Evolutionary conservation across 30 jellyfish, hydroid and myxozoan genomes (phyloP).

Genomic region (Hydractinia symbiolongicarpus): DNA sequence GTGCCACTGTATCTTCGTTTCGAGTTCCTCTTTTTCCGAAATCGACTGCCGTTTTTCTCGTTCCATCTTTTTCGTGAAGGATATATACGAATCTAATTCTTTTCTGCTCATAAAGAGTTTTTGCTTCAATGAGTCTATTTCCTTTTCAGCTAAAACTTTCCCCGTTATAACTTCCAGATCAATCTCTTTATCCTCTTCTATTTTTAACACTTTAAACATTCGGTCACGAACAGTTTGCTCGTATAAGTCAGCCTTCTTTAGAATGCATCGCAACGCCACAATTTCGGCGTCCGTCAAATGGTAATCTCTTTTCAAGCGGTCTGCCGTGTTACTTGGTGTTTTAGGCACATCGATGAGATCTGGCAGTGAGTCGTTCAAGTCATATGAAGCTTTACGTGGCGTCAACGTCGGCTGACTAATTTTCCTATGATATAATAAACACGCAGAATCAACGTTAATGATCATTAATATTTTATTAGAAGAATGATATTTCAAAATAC

Average conservation of each 20-base stretch:
- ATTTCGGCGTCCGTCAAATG: constrained; percentile 71
- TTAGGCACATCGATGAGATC: constrained; percentile 29
- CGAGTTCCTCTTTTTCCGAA: constrained; percentile 91
- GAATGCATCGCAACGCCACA: constrained; percentile 64
- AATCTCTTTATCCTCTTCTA: constrained; percentile 29
- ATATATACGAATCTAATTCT: constrained; percentile 93
- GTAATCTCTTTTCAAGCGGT: constrained; percentile 88
- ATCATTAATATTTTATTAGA: no score
- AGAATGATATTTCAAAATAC: no score
- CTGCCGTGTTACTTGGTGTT: constrained; percentile 70
- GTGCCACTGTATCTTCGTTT: constrained; percentile 90
- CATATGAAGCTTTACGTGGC: not conserved
- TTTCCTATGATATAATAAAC: not conserved
- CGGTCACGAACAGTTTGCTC: constrained; percentile 76
- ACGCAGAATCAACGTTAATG: no score
- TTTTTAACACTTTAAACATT: constrained; percentile 59
- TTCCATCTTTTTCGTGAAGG: constrained; percentile 94
- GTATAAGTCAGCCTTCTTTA: constrained; percentile 74
- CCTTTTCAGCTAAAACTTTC: constrained; percentile 67
- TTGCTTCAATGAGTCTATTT: constrained; percentile 72
- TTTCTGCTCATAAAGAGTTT: constrained; percentile 74
- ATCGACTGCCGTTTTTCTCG: constrained; percentile 90
- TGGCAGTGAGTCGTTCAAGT: constrained; percentile 36
- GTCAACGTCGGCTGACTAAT: not conserved
- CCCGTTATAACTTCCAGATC: constrained; percentile 60